A percentile compares a stretch with the other conserved stretches of the same genome.
Evolutionary conservation across 2,113 vertebrate genomes (phyloP).

Genomic region (Sylvia atricapilla): DNA sequence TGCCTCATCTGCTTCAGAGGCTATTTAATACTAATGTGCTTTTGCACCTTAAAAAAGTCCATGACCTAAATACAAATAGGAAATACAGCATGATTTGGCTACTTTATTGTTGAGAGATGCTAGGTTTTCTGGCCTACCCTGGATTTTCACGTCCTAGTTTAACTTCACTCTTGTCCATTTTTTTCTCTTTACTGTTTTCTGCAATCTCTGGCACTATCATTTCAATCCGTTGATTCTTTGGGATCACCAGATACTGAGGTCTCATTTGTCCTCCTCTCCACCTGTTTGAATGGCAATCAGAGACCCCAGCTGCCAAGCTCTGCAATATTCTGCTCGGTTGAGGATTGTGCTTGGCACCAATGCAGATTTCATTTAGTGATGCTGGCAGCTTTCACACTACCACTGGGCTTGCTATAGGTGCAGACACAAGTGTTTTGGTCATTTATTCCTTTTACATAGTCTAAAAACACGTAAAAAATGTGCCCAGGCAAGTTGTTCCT

Average conservation of each 20-base stretch:
- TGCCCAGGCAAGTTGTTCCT: neutral
- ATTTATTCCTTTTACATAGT: constrained; percentile 1
- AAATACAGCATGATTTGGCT: neutral
- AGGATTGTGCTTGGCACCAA: constrained; percentile 18
- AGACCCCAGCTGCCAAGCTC: constrained; percentile 47
- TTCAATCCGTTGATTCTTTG: constrained; percentile 35
- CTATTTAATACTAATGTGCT: constrained; percentile 26
- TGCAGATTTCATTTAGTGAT: constrained; percentile 28
- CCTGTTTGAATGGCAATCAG: constrained; percentile 60
- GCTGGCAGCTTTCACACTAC: constrained; percentile 19
- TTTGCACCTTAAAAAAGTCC: constrained; percentile 1
- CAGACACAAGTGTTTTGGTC: constrained; percentile 35
- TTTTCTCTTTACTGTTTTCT: neutral
- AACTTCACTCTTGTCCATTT: neutral
- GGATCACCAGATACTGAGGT: constrained; percentile 23
- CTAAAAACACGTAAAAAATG: neutral
- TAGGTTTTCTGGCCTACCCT: neutral
- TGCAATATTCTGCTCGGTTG: constrained; percentile 39
- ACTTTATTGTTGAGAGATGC: neutral
- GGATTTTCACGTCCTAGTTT: neutral
- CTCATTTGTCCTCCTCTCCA: constrained; percentile 53
- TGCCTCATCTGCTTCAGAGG: constrained; percentile 9
- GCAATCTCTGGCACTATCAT: neutral
- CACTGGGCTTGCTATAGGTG: constrained; percentile 5
- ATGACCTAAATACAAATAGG: constrained; percentile 25